A percentile compares a stretch with the other conserved stretches of the same genome.
phyloP scores from a whole-genome alignment of 2,113 vertebrate genomes.

The Macrotus californicus region DNA sequence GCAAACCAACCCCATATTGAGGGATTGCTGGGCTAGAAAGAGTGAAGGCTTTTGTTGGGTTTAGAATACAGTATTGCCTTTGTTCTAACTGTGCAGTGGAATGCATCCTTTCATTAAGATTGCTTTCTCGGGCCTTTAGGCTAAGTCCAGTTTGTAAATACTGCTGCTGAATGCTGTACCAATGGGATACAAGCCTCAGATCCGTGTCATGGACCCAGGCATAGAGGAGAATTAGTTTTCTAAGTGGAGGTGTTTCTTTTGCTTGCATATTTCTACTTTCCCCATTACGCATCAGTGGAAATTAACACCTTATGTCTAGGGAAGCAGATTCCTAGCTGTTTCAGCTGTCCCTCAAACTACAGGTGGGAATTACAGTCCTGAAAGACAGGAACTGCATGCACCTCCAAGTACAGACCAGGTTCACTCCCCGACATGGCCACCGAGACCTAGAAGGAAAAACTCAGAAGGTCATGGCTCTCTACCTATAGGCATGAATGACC shows the following conservation, averaged over 20 bases:
- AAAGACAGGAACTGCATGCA: not conserved
- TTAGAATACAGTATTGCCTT: slow-evolving; percentile 44
- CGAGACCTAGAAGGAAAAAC: not conserved
- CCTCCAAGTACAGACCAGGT: not conserved
- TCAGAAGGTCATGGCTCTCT: not conserved
- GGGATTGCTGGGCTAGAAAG: slow-evolving; percentile 3
- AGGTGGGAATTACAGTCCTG: not conserved
- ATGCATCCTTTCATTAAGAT: not conserved
- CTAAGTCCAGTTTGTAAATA: not conserved
- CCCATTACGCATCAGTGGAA: not conserved
- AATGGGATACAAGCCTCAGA: not conserved
- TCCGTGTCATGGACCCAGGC: not conserved
- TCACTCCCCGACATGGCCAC: not conserved
- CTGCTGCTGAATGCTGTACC: not conserved
- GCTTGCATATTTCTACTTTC: not conserved
- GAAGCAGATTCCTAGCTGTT: not conserved
- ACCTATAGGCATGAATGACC: not conserved
- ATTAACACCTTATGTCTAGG: not conserved
- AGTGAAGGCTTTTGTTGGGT: slow-evolving; percentile 11
- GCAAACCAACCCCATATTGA: not conserved
- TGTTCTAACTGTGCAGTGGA: slow-evolving; percentile 4
- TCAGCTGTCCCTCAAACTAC: not conserved
- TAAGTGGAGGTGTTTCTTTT: not conserved
- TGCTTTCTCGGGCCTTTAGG: not conserved
- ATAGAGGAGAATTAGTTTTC: not conserved